These are phyloP conservation scores for Ichneumoninae sp. DNA, from an alignment of 2,888 invertebrate genomes.

Conservation along the genomic window DNA sequence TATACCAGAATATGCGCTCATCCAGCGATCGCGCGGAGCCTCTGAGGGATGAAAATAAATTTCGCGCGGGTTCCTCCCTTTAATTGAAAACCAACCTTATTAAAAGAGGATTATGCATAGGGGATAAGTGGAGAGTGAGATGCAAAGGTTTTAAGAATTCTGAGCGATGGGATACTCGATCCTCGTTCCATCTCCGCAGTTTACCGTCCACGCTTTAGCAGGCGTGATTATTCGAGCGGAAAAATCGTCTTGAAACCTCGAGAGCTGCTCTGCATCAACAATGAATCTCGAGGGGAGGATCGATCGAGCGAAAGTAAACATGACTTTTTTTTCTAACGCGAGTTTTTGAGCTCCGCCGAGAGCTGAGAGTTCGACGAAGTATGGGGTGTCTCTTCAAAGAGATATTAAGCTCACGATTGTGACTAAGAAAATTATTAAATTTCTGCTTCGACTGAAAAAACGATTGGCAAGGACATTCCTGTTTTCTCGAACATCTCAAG, in stretches of 20 bases:
- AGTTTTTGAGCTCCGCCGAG: neutral
- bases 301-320: constrained; percentile 1
- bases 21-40: neutral
- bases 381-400: neutral
- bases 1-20: neutral
- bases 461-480: neutral
- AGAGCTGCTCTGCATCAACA: neutral
- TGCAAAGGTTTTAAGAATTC: constrained; percentile 32
- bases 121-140: neutral
- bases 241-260: constrained; percentile 4
- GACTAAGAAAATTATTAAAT: neutral
- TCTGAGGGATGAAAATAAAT: neutral
- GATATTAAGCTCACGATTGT: neutral
- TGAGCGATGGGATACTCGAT: neutral
- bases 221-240: constrained; percentile 10
- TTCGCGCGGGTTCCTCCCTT: constrained; percentile 17
- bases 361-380: no score
- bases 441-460: neutral
- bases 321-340: neutral
- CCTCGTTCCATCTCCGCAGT: neutral
- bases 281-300: constrained; percentile 1
- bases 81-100: constrained; percentile 39
- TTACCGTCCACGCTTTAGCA: neutral
- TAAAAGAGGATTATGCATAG: neutral
- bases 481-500: neutral